phyloP scores from a whole-genome alignment of 2,888 invertebrate genomes.

The Epinotia bilunana region DNA sequence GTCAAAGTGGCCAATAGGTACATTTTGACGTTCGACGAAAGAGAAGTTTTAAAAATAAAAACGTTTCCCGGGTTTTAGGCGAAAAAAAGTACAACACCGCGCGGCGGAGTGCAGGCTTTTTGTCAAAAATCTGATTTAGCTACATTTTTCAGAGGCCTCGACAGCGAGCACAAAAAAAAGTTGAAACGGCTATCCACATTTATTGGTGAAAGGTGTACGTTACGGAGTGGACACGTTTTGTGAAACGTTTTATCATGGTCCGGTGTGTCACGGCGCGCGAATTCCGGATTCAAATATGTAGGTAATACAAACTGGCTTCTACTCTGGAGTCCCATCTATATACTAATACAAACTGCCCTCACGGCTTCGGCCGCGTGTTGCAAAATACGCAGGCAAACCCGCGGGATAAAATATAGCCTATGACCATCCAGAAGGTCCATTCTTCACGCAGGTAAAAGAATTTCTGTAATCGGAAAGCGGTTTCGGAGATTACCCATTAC shows the following conservation, averaged over 20 bases:
- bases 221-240: slow-evolving; percentile 17
- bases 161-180: slow-evolving; percentile 1
- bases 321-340: no score
- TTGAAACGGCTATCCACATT: background rate
- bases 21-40: no score
- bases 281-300: background rate
- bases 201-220: slow-evolving; percentile 19
- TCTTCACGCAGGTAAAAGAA: no score
- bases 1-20: background rate
- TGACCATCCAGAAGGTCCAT: no score
- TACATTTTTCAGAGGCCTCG: slow-evolving; percentile 7
- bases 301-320: background rate
- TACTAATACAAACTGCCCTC: no score
- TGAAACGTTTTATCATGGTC: slow-evolving; percentile 5
- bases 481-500: no score
- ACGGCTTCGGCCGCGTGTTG: no score
- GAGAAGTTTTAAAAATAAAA: background rate
- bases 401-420: no score
- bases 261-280: background rate
- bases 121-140: slow-evolving; percentile 36
- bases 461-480: no score
- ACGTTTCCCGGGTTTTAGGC: background rate
- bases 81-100: slow-evolving; percentile 16
- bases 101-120: slow-evolving; percentile 19
- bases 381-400: no score